These are phyloP conservation scores for Mormyrops boulengeri DNA, from an alignment of 2,797 vertebrate genomes.

Conservation along the genomic window DNA sequence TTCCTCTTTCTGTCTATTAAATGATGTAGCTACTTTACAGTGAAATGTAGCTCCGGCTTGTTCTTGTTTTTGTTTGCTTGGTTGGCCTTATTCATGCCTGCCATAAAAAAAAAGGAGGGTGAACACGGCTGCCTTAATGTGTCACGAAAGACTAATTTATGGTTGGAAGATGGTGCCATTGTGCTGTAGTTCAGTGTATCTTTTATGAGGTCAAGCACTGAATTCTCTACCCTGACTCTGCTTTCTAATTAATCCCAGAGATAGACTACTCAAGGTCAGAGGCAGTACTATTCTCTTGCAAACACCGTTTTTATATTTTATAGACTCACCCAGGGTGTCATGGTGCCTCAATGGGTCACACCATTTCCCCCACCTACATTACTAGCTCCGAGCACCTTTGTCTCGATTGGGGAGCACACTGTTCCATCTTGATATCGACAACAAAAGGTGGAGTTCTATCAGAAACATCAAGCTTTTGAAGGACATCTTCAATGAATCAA, in stretches of 20 bases:
- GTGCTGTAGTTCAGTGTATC: neutral
- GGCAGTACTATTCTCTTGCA: neutral
- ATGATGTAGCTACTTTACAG: neutral
- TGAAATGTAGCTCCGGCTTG: neutral
- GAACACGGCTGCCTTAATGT: neutral
- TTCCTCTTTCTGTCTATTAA: neutral
- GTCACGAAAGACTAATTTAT: neutral
- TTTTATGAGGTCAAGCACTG: neutral
- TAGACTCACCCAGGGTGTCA: neutral
- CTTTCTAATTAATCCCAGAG: neutral
- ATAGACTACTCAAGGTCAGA: slow-evolving; percentile 7
- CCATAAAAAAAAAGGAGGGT: neutral
- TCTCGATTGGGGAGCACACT: neutral
- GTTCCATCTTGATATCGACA: neutral
- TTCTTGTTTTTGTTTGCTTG: neutral
- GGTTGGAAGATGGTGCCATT: neutral
- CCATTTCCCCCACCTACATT: neutral
- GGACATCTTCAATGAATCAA: neutral
- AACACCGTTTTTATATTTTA: neutral
- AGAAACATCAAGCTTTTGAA: neutral
- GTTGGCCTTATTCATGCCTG: neutral
- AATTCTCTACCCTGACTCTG: neutral
- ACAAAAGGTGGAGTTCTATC: neutral
- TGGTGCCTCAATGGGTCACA: neutral
- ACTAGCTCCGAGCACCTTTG: neutral